Base-by-base conservation (phyloP, 2,888 invertebrate species). In the Chydorus sphaericus region DNA sequence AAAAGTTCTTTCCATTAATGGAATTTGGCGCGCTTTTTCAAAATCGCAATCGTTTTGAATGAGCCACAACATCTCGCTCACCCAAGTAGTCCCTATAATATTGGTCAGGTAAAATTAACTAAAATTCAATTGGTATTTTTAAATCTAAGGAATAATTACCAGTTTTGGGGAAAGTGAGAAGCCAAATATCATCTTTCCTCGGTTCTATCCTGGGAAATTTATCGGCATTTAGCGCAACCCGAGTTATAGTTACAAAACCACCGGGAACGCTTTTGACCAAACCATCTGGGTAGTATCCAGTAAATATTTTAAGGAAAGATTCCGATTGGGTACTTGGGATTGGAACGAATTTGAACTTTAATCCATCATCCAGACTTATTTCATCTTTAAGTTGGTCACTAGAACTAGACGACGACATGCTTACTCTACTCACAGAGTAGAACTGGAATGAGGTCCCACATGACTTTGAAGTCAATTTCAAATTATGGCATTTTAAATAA, bases 131-230 rank as follows among this genome's bases (percentile, higher is more conserved):
- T n/a, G n/a, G n/a, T n/a, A n/a, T n/a, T n/a, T n/a, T n/a, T n/a
- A n/a, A n/a, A n/a, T n/a, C n/a, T n/a, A n/a, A n/a, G n/a, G n/a
- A n/a, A n/a, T n/a, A n/a, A n/a, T n/a, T 72, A 77, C 86, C 87
- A 65, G 86, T 85, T 69, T 88, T 74, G 1, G 88, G 88, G 68
- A 82, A 86, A 3, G 85, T 82, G 6, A 79, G 71, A 7, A 88
- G 77, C 76, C 85, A 85, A 7, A 82, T 75, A 66, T 88, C 88
- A 61, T 76, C 75, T 0, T 75, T 64, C 58, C 82, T 73, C 0
- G 81, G 73, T 63, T 78, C 70, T 70, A 87, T 83, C 65, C 82
- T 81, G 67, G 81, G 82, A 65, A 81, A 82, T 38, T 76, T 73
- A 44, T 75, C 70, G 0, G 82, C 83, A 62, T 82, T 78, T 38